Base-by-base conservation (phyloP, 2,888 invertebrate genomes). In the Epinotia bilunana region DNA sequence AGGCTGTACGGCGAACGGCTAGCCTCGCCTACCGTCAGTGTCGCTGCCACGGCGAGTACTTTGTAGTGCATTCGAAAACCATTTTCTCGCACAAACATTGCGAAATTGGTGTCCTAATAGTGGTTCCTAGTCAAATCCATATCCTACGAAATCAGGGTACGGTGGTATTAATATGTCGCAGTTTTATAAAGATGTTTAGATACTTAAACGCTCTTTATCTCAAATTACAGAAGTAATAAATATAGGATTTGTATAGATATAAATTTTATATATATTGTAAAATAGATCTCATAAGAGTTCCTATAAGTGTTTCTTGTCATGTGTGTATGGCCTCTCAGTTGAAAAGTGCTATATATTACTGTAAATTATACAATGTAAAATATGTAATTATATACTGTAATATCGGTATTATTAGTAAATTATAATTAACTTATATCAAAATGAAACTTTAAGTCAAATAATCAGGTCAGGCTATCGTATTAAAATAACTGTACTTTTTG, bases 1-100 rank as follows among this genome's bases (percentile, higher is more conserved):
- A 77, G 82, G 23, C 78, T 89, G 23, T 89, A 89, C 73, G 84
- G 85, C 11, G 87, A 88, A 77, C 81, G 87, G 20, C 79, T 89
- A 20, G 82, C 81, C 16, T 77, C 78, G 67, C 81, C 71, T 46
- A 61, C 76, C 18, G 65, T 69, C 20, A 74, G 61, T 18, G 62
- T 74, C 46, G 18, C 69, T 11, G 73, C 20, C 12, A 67, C 46
- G 23, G 62, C 46, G 23, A 61, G 39, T 46, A 46, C 71, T 16
- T 72, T 49, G 12, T 70, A 64, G 74, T 69, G 28, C 23, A 23
- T 64, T 64, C 23, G 16, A 46, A 49, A 20, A 16, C 12, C 46
- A 20, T 46, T 9, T 60, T 53, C n/a, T n/a, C 53, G 53, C 5
- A n/a, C n/a, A n/a, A 53, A 53, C 53, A 20, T 43, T 20, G 39